These are phyloP conservation scores for Megamerina dolium DNA, from an alignment of 2,888 invertebrate genomes.

Conservation along the genomic window DNA sequence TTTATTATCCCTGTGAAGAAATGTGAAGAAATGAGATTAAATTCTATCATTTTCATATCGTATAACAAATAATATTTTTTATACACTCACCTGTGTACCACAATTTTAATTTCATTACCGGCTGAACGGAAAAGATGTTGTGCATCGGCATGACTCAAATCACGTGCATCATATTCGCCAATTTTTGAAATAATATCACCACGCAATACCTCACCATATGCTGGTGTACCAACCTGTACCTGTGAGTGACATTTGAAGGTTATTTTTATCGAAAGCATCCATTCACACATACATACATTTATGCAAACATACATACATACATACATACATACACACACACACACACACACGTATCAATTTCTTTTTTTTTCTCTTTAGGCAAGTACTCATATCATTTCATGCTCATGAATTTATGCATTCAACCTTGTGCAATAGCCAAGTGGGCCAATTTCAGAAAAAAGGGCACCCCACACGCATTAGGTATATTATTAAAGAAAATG, in stretches of 20 bases:
- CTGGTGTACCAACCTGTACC: conserved; percentile 82
- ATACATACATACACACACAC: not conserved
- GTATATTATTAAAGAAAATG: not conserved
- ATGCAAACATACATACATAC: not conserved
- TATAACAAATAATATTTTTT: conserved; percentile 51
- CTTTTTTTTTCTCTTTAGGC: too few species aligned
- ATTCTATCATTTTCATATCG: not conserved
- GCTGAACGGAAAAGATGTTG: conserved; percentile 81
- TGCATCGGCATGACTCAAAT: conserved; percentile 85
- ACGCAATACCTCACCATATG: conserved; percentile 75
- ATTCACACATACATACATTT: too few species aligned
- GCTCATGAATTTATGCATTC: not conserved
- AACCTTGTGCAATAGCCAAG: conserved; percentile 6
- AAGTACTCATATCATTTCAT: too few species aligned
- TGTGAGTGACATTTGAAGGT: too few species aligned
- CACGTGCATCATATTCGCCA: conserved; percentile 80
- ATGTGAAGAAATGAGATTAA: not conserved
- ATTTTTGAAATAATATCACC: conserved; percentile 90
- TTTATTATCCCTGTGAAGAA: conserved; percentile 48
- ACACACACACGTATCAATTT: too few species aligned
- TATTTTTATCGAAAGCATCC: too few species aligned
- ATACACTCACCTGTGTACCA: too few species aligned
- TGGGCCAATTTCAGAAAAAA: not conserved
- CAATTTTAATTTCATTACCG: conserved; percentile 70
- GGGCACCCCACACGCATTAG: not conserved